These are phyloP conservation scores for Venturia canescens DNA, from an alignment of 1,140 invertebrate species.

Conservation along the genomic window DNA sequence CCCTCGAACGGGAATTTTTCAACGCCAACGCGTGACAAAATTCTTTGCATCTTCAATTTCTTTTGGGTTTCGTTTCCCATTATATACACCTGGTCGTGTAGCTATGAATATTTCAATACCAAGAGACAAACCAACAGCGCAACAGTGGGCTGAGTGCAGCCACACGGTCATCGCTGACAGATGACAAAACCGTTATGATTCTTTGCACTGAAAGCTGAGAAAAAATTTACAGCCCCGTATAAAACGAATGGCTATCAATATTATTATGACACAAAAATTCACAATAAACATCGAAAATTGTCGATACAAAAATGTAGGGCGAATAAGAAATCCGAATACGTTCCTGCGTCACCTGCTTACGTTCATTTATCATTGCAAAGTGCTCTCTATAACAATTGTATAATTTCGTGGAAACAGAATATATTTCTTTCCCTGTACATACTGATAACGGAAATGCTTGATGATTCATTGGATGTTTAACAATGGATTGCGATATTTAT, in stretches of 20 bases:
- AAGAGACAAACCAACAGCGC: no score
- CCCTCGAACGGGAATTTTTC: no score
- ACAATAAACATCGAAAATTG: neutral
- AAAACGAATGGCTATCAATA: neutral
- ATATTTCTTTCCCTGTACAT: neutral
- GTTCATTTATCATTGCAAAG: neutral
- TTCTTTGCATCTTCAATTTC: no score
- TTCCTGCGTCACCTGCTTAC: no score
- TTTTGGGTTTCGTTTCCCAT: no score
- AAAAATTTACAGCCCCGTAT: neutral
- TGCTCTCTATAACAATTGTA: neutral
- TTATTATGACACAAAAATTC: neutral
- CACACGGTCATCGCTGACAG: constrained; percentile 7
- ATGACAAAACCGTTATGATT: constrained; percentile 38
- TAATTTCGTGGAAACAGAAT: neutral
- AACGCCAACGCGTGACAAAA: no score
- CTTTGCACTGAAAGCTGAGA: neutral
- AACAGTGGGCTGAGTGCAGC: neutral
- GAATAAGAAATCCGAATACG: no score
- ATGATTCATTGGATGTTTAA: constrained; percentile 3
- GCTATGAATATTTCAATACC: no score
- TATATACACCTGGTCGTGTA: no score
- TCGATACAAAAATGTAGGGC: neutral
- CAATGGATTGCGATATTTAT: neutral
- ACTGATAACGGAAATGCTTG: neutral